phyloP scores from a whole-genome alignment of 35 echinoderm and acorn worm genomes.

The Chiridota heheva region DNA sequence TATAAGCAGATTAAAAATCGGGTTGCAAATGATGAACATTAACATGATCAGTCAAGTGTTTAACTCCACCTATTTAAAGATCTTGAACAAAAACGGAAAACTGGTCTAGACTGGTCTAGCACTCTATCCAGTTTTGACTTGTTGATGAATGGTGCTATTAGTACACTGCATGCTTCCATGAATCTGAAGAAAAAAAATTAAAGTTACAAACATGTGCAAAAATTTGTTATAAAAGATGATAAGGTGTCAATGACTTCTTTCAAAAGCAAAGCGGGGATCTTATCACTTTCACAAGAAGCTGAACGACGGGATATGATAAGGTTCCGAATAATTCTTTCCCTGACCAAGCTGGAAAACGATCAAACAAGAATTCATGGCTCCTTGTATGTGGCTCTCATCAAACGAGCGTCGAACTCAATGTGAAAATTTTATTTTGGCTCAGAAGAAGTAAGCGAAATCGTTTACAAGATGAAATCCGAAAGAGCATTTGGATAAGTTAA shows the following conservation, averaged over 20 bases:
- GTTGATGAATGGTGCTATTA: not conserved
- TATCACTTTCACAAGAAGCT: slow-evolving; percentile 18
- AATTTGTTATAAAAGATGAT: not conserved
- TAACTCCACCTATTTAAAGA: not conserved
- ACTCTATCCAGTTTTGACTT: too few relatives aligned
- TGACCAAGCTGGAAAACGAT: not conserved
- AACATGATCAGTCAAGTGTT: not conserved
- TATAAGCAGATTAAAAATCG: too few relatives aligned
- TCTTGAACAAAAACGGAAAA: not conserved
- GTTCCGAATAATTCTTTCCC: not conserved
- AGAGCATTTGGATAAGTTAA: not conserved
- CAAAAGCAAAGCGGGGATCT: not conserved
- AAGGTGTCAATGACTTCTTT: too few relatives aligned
- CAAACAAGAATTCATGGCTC: not conserved
- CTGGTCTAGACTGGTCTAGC: too few relatives aligned
- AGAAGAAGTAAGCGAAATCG: slow-evolving; percentile 3
- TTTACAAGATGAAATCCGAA: not conserved
- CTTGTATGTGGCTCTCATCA: not conserved
- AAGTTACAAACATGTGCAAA: not conserved
- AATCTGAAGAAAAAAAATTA: not conserved
- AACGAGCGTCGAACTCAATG: not conserved
- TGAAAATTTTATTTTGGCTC: not conserved
- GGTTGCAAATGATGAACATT: not conserved
- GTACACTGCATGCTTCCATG: too few relatives aligned
- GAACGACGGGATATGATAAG: not conserved